Base-by-base conservation (phyloP, 1,140 invertebrate species). In the Berghia stephanieae region DNA sequence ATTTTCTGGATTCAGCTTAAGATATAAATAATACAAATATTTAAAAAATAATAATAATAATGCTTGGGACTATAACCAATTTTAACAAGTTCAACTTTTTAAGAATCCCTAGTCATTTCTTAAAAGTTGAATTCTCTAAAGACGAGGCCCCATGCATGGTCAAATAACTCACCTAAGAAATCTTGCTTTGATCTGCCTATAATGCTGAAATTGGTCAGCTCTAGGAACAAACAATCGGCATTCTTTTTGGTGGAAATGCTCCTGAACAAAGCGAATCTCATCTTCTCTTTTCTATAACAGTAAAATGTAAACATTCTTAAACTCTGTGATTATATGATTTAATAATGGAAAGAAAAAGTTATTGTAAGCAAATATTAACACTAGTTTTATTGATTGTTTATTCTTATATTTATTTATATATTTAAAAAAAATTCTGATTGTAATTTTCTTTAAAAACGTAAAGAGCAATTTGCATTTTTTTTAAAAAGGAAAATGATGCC, bases 141-240 rank as follows among this genome's bases (percentile, higher is more conserved):
- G 10, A 10, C 10, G 10, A 63, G 10, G 16, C 31, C 10, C 10
- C 60, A 18, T 16, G n/a, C 6, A 18, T 46, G 55, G 49, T 13
- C 24, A 13, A 57, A 60, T 6, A 43, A 78, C 82, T 79, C 81
- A 82, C 81, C 80, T 82, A 13, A 84, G 38, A 24, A 60, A 52
- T 71, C 60, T 79, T 0, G 78, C 71, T 67, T 80, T 83, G 34
- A 34, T 42, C 42, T 67, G 69, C 16, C 72, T 77, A 49, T 68
- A 74, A 2, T 76, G 67, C 13, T 79, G 77, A 49, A 67, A 78
- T 55, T 85, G 83, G 13, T 78, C 75, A 42, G 80, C 79, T 60
- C 73, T 75, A 43, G 85, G 85, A n/a, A 86, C 63, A 81, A 86
- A 86, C 52, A 57, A 70, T 2, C 49, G 69, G 70, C 85, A 86